A percentile compares a stretch with the other conserved stretches of the same genome.
phyloP scores from a whole-genome alignment of 92 coral and sea anemone species.

The Phenganax subtilis region DNA sequence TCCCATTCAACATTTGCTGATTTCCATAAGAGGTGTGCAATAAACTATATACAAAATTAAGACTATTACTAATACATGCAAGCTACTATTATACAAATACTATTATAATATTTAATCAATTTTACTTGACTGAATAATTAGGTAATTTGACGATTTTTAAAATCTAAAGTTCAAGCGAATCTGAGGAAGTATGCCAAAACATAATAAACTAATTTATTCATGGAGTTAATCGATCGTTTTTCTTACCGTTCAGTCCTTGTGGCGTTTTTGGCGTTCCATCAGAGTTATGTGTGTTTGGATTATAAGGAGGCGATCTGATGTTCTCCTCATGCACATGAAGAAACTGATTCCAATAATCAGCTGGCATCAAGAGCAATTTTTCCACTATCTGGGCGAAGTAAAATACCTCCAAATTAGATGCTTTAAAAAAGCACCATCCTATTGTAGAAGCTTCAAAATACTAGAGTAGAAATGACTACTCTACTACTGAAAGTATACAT shows the following conservation, averaged over 20 bases:
- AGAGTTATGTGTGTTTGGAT: slow-evolving; percentile 68
- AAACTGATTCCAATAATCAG: slow-evolving; percentile 97
- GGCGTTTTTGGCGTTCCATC: slow-evolving; percentile 94
- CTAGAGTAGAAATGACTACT: neutral
- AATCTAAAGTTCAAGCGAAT: too few relatives aligned
- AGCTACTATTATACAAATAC: too few relatives aligned
- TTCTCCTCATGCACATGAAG: slow-evolving; percentile 60
- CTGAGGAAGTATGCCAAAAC: neutral
- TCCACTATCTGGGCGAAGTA: slow-evolving; percentile 55
- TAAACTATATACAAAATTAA: too few relatives aligned
- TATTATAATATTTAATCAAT: too few relatives aligned
- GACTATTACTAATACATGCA: too few relatives aligned
- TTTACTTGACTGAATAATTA: too few relatives aligned
- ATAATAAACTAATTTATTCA: neutral
- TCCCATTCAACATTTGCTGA: too few relatives aligned
- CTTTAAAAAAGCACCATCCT: neutral
- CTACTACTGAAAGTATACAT: neutral
- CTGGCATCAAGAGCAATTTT: slow-evolving; percentile 68
- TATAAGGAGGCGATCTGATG: slow-evolving; percentile 88
- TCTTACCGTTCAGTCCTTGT: slow-evolving; percentile 68
- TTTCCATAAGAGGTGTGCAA: too few relatives aligned
- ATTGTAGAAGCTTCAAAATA: too few relatives aligned
- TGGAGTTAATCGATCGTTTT: neutral
- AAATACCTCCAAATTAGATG: neutral
- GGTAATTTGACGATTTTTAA: too few relatives aligned